Percentiles rank a stretch among this genome's conserved stretches.
These are phyloP conservation scores for Strix uralensis DNA, from an alignment of 2,113 vertebrate species.

Conservation along the genomic window DNA sequence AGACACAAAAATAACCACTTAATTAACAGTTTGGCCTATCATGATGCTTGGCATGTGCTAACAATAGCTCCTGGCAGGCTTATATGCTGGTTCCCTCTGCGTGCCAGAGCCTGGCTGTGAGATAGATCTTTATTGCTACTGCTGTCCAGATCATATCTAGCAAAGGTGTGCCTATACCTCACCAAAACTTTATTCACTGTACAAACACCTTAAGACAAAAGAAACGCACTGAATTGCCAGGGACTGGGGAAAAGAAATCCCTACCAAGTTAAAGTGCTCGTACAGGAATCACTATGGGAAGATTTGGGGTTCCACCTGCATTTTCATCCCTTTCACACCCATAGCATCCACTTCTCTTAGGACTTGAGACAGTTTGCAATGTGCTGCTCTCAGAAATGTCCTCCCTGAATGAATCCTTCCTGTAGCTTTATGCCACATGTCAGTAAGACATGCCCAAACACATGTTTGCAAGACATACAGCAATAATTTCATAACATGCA, in stretches of 20 bases:
- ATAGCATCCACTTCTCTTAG: neutral
- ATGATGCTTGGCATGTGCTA: neutral
- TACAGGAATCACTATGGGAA: neutral
- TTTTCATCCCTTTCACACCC: neutral
- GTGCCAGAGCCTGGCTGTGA: neutral
- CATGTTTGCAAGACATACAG: neutral
- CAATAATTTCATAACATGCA: neutral
- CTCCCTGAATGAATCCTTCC: neutral
- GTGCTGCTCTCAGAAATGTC: neutral
- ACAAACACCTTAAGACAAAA: neutral
- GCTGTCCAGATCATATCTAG: neutral
- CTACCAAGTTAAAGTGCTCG: neutral
- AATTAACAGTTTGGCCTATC: neutral
- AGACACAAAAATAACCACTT: neutral
- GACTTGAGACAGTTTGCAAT: neutral
- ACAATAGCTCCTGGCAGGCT: neutral
- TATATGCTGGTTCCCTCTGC: fast-evolving
- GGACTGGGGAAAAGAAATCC: neutral
- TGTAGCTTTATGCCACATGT: neutral
- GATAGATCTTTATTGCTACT: neutral
- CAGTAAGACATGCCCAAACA: neutral
- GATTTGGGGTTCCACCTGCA: neutral
- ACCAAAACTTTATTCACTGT: neutral
- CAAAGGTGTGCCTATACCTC: neutral
- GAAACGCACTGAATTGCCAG: neutral